Percentiles rank a stretch among this genome's conserved stretches.
Conservation (phyloP, 2,888 invertebrate species). For the Melanostoma mellinum region DNA sequence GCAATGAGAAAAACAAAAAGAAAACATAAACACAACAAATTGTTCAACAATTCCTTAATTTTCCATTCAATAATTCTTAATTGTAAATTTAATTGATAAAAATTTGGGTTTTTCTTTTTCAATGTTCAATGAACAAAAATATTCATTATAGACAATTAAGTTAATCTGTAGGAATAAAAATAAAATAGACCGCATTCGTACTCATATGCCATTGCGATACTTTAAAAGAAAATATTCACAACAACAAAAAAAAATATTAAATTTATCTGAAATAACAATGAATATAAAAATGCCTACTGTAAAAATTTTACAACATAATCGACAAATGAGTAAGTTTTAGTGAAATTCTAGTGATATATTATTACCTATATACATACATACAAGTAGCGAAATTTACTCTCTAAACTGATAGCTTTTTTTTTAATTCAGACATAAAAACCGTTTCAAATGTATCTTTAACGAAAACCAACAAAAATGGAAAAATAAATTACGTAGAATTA, state of each 20-base stretch:
- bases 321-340: constrained; percentile 62
- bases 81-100: constrained; percentile 73
- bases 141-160: constrained; percentile 73
- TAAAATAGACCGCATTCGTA: constrained; percentile 55
- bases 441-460: constrained; percentile 53
- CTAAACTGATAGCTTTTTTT: constrained; percentile 40
- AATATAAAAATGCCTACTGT: constrained; percentile 53
- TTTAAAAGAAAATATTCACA: constrained; percentile 30
- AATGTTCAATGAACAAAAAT: constrained; percentile 41
- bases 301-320: constrained; percentile 58
- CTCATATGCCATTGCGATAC: constrained; percentile 58
- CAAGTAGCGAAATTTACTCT: constrained; percentile 62
- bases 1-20: constrained; percentile 47
- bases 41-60: constrained; percentile 44
- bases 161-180: constrained; percentile 24
- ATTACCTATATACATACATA: constrained; percentile 54
- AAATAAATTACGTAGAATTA: constrained; percentile 11
- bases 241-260: constrained; percentile 57
- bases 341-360: constrained; percentile 68
- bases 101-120: constrained; percentile 44
- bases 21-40: constrained; percentile 71
- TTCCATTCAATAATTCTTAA: constrained; percentile 49
- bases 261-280: constrained; percentile 35
- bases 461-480: constrained; percentile 16
- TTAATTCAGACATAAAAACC: constrained; percentile 35